A percentile compares a stretch with the other conserved stretches of the same genome.
These are phyloP conservation scores for Frieseomelitta varia DNA, from an alignment of 1,140 invertebrate genomes.

Conservation along the genomic window DNA sequence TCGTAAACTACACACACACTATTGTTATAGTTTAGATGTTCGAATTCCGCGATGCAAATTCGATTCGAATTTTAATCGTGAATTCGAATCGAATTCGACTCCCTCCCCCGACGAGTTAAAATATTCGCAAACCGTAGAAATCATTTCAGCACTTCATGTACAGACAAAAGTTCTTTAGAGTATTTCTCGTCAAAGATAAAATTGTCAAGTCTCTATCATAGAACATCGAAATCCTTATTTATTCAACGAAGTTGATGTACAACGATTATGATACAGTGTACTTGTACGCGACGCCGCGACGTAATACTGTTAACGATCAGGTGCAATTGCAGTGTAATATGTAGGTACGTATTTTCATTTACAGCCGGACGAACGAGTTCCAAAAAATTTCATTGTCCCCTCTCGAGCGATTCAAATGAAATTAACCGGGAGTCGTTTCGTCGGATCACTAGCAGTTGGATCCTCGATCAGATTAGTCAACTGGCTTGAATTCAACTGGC, in stretches of 20 bases:
- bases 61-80: not conserved
- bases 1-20: not conserved
- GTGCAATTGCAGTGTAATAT: conserved; percentile 9
- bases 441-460: not conserved
- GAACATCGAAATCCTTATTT: conserved; percentile 28
- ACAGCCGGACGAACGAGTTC: conserved; percentile 26
- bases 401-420: conserved; percentile 1
- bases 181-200: not conserved
- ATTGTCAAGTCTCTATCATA: not conserved
- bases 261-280: conserved; percentile 43
- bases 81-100: not conserved
- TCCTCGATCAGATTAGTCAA: not conserved
- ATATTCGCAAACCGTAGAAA: not conserved
- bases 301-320: conserved; percentile 46
- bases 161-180: not conserved
- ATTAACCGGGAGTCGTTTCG: conserved; percentile 38
- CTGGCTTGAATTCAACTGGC: not conserved
- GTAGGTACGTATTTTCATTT: not conserved
- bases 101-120: not conserved
- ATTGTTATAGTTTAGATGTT: not conserved
- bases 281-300: conserved; percentile 16
- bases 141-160: not conserved
- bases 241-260: conserved; percentile 7
- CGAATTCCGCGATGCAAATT: not conserved
- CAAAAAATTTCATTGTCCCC: conserved; percentile 22